Percentiles rank a stretch among this genome's conserved stretches.
Evolutionary conservation across 2,888 invertebrate species (phyloP).

Genomic region (Halocaridina rubra): DNA sequence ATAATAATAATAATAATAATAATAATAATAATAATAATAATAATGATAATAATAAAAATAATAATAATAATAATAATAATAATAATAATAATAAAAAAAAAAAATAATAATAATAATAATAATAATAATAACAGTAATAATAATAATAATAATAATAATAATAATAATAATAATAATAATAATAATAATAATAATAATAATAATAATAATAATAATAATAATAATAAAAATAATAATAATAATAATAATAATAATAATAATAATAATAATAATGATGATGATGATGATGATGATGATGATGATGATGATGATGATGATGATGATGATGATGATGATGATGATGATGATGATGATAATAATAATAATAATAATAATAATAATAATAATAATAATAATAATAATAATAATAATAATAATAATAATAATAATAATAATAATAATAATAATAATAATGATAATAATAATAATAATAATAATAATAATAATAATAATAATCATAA

Average conservation of each 20-base stretch:
- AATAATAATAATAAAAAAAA: background rate
- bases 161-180: conserved; percentile 8
- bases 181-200: conserved; percentile 8
- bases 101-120: background rate
- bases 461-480: background rate
- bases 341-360: background rate
- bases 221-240: conserved; percentile 3
- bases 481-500: background rate
- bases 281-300: conserved; percentile 8
- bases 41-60: background rate
- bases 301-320: conserved; percentile 8
- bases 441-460: background rate
- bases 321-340: conserved; percentile 8
- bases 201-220: conserved; percentile 8
- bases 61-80: conserved; percentile 2
- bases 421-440: background rate
- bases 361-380: background rate
- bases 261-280: conserved; percentile 4
- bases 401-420: background rate
- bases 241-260: conserved; percentile 8
- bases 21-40: background rate
- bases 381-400: background rate
- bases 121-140: conserved; percentile 12
- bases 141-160: background rate
- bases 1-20: background rate